phyloP scores from a whole-genome alignment of 1,140 invertebrate species.

The Pomacea maculata region DNA sequence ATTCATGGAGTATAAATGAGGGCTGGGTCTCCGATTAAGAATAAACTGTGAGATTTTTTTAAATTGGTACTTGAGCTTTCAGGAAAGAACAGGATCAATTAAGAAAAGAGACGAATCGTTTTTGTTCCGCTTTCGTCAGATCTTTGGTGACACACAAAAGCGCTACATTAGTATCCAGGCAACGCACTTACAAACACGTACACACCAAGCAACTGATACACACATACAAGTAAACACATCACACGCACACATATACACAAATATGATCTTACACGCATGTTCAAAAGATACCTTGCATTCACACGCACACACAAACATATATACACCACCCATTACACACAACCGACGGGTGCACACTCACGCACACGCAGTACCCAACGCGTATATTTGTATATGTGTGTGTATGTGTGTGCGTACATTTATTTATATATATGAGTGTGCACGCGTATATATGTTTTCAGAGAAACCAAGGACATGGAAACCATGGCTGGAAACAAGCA shows the following conservation, averaged over 20 bases:
- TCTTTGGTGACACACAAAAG: no score
- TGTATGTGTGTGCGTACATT: not conserved
- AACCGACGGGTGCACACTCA: not conserved
- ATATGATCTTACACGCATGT: no score
- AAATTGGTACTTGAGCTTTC: not conserved
- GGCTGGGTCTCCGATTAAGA: not conserved
- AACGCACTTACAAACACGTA: no score
- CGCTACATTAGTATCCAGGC: no score
- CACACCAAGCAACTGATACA: not conserved
- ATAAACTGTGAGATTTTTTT: not conserved
- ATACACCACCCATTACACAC: not conserved
- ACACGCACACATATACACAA: no score
- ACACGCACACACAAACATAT: constrained; percentile 11
- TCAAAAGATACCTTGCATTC: no score
- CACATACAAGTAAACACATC: not conserved
- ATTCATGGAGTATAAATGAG: not conserved
- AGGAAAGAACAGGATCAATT: not conserved
- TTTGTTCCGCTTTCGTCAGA: not conserved
- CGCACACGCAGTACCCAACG: not conserved
- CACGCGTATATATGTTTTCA: not conserved
- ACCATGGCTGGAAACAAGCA: no score
- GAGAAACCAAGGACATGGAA: no score
- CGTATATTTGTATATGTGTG: not conserved
- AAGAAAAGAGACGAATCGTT: not conserved
- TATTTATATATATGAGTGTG: not conserved